A percentile compares a stretch with the other conserved stretches of the same genome.
These are phyloP conservation scores for Gnatocerus cornutus DNA, from an alignment of 2,888 invertebrate species.

Conservation along the genomic window DNA sequence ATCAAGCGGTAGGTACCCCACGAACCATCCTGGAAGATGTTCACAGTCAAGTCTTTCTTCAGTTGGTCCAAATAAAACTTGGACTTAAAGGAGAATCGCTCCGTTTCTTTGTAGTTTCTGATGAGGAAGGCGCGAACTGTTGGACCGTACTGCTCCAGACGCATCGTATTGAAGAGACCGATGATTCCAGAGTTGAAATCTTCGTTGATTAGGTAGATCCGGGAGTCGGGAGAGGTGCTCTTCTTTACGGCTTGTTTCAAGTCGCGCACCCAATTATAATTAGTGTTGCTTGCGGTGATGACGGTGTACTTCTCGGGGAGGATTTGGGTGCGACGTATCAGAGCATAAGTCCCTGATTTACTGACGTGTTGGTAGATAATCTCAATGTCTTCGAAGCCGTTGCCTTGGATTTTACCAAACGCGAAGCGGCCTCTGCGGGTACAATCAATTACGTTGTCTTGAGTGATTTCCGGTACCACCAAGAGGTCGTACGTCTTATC, in stretches of 20 bases:
- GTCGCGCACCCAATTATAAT: slow-evolving; percentile 49
- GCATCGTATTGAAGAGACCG: slow-evolving; percentile 55
- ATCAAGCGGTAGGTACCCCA: slow-evolving; percentile 61
- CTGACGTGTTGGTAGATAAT: slow-evolving; percentile 41
- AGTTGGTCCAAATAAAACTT: slow-evolving; percentile 56
- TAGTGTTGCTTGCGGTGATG: slow-evolving; percentile 40
- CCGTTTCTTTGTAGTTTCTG: slow-evolving; percentile 47
- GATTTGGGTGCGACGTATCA: slow-evolving; percentile 27
- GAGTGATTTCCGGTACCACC: slow-evolving; percentile 18
- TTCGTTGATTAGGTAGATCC: slow-evolving; percentile 50
- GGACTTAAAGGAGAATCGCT: slow-evolving; percentile 53
- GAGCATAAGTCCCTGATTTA: slow-evolving; percentile 38
- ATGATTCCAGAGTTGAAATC: slow-evolving; percentile 55
- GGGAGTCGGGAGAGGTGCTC: slow-evolving; percentile 2
- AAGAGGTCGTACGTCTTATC: slow-evolving; percentile 24
- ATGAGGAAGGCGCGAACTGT: slow-evolving; percentile 54
- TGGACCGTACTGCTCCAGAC: slow-evolving; percentile 37
- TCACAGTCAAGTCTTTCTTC: slow-evolving; percentile 56
- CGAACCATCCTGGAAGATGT: slow-evolving; percentile 53
- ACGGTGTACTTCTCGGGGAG: slow-evolving; percentile 43
- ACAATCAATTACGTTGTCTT: slow-evolving; percentile 7
- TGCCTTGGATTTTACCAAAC: slow-evolving; percentile 32
- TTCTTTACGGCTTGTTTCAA: slow-evolving; percentile 45
- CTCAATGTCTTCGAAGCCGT: slow-evolving; percentile 23
- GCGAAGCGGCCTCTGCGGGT: slow-evolving; percentile 19